Conservation (phyloP, 92 coral and sea anemone genomes). For the Actinernus sp. region DNA sequence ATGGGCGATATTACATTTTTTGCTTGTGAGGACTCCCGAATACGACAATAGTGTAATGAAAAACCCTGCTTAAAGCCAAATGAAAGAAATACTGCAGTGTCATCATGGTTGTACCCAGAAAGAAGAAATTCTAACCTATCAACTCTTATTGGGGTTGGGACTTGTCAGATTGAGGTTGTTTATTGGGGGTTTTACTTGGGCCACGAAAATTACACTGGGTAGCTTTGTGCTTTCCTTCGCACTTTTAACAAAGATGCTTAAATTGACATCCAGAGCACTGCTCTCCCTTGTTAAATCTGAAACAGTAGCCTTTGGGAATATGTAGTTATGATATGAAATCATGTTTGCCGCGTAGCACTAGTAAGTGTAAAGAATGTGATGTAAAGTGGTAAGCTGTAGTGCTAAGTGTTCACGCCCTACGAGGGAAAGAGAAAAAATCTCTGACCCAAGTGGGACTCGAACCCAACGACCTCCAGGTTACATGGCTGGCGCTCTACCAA, state of each 20-base stretch:
- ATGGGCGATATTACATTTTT: conserved; percentile 51
- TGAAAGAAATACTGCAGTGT: neutral
- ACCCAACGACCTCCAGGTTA: no score
- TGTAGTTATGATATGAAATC: conserved; percentile 7
- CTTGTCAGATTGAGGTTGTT: conserved; percentile 1
- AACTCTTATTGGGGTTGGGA: conserved; percentile 45
- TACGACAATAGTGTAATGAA: conserved; percentile 35
- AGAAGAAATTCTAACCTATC: conserved; percentile 24
- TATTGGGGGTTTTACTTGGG: conserved; percentile 18
- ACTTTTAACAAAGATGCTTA: conserved; percentile 48
- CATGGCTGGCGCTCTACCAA: conserved; percentile 13
- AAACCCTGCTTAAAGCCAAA: conserved; percentile 52
- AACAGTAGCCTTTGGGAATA: conserved; percentile 23
- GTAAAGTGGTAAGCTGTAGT: no score
- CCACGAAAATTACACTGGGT: conserved; percentile 14
- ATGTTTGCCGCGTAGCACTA: no score
- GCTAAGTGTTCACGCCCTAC: no score
- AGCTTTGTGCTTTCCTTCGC: conserved; percentile 23
- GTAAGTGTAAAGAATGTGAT: no score
- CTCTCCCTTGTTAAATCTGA: conserved; percentile 5
- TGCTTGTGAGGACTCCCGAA: neutral
- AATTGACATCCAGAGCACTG: conserved; percentile 34
- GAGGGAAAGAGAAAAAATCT: no score
- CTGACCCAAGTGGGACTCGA: no score
- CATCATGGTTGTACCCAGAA: conserved; percentile 14